Evolutionary conservation across 2,113 vertebrate species (phyloP).

Genomic region (Leptodactylus fuscus): DNA sequence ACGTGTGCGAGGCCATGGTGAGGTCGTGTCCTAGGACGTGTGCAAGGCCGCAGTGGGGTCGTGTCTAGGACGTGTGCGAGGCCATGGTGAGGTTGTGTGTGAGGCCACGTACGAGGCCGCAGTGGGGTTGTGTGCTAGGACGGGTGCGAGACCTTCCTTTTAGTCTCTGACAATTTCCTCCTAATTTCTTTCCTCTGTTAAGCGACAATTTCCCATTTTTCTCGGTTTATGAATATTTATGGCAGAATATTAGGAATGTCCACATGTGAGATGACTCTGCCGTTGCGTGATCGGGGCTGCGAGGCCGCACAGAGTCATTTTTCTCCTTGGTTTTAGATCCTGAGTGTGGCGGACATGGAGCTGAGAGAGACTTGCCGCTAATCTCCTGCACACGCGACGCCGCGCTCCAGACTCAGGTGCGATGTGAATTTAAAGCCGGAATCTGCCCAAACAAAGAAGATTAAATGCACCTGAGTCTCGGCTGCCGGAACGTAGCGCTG

Average conservation of each 20-base stretch:
- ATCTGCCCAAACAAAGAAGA: constrained; percentile 18
- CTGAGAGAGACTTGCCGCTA: background rate
- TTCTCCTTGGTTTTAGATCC: constrained; percentile 11
- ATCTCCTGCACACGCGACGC: background rate
- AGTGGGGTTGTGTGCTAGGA: no score
- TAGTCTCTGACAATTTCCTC: background rate
- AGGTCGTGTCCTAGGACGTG: no score
- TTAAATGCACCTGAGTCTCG: constrained; percentile 31
- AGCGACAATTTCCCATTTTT: constrained; percentile 51
- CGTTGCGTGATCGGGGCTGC: constrained; percentile 46
- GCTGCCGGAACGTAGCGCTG: constrained; percentile 38
- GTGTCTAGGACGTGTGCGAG: no score
- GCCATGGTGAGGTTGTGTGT: no score
- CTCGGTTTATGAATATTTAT: constrained; percentile 69
- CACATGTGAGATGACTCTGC: constrained; percentile 62
- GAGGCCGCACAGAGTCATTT: constrained; percentile 20
- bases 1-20: no score
- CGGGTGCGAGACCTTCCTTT: background rate
- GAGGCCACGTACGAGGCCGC: no score
- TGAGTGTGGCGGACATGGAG: background rate
- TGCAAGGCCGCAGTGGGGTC: no score
- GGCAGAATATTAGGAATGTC: constrained; percentile 64
- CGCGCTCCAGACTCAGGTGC: background rate
- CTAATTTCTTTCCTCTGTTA: constrained; percentile 8
- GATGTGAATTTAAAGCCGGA: constrained; percentile 14